Conservation (phyloP, 2,888 invertebrate genomes). For the Pantelozetes paolii region DNA sequence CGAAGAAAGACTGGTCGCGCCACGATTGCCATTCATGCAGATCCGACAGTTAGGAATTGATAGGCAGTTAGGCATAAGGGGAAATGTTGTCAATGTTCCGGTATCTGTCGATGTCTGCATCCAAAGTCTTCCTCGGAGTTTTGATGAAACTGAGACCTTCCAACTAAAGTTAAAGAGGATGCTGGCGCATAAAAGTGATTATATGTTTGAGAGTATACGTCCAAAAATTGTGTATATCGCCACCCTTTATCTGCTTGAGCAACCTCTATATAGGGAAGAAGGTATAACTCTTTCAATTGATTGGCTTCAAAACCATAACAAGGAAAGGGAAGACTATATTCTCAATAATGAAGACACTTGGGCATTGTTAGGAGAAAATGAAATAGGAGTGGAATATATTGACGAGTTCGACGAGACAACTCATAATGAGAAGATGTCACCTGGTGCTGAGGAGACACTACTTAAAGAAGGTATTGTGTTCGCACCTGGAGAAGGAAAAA, state of each 20-base stretch:
- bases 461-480: conserved; percentile 39
- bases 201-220: neutral
- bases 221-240: neutral
- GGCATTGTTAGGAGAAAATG: conserved; percentile 44
- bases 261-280: neutral
- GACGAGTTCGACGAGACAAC: conserved; percentile 49
- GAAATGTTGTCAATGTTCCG: conserved; percentile 50
- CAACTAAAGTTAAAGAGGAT: neutral
- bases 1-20: conserved; percentile 52
- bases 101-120: conserved; percentile 37
- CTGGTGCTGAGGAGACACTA: conserved; percentile 38
- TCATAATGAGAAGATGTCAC: conserved; percentile 41
- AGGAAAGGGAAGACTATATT: too few species aligned
- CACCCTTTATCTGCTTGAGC: neutral
- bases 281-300: neutral
- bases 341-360: neutral
- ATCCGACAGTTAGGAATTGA: conserved; percentile 43
- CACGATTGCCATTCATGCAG: conserved; percentile 52
- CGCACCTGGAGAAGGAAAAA: conserved; percentile 49
- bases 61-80: neutral
- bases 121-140: neutral
- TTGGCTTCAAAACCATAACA: neutral
- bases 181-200: neutral
- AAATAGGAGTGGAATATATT: neutral
- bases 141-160: neutral